phyloP scores from a whole-genome alignment of 2,888 invertebrate genomes.

The Falcaria lacertinaria region DNA sequence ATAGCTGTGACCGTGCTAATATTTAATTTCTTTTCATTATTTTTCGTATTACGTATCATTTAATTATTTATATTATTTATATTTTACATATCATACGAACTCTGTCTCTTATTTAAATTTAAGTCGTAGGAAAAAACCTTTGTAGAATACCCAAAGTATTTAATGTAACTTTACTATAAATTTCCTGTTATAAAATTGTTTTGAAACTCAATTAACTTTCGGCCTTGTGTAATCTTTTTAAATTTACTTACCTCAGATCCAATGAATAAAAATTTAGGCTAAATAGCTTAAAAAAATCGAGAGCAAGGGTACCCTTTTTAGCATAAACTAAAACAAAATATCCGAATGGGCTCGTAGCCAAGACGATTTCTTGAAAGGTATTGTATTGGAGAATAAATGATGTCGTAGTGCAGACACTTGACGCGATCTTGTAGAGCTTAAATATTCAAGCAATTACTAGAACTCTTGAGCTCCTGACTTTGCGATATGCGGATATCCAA shows the following conservation, averaged over 20 bases:
- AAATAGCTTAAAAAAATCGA: slow-evolving; percentile 17
- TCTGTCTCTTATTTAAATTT: too few relatives aligned
- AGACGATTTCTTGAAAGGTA: slow-evolving; percentile 35
- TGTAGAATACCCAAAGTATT: neutral
- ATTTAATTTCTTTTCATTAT: too few relatives aligned
- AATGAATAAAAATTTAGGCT: slow-evolving; percentile 25
- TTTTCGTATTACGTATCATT: too few relatives aligned
- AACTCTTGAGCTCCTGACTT: slow-evolving; percentile 9
- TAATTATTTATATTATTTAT: too few relatives aligned
- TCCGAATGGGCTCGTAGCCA: slow-evolving; percentile 42
- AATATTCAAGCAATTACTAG: slow-evolving; percentile 49
- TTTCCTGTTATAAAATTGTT: neutral
- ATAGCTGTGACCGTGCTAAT: too few relatives aligned
- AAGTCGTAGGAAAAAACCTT: neutral
- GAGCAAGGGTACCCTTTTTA: slow-evolving; percentile 41
- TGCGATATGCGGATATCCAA: neutral
- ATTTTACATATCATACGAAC: too few relatives aligned
- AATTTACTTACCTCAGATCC: slow-evolving; percentile 8
- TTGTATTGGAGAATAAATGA: slow-evolving; percentile 36
- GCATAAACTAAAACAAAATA: slow-evolving; percentile 48
- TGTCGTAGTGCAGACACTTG: slow-evolving; percentile 23
- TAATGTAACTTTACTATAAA: neutral
- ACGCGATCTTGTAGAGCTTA: slow-evolving; percentile 30
- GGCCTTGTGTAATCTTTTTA: neutral
- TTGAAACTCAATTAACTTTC: neutral